phyloP scores from a whole-genome alignment of 2,888 invertebrate species.

The Hymenopus coronatus region DNA sequence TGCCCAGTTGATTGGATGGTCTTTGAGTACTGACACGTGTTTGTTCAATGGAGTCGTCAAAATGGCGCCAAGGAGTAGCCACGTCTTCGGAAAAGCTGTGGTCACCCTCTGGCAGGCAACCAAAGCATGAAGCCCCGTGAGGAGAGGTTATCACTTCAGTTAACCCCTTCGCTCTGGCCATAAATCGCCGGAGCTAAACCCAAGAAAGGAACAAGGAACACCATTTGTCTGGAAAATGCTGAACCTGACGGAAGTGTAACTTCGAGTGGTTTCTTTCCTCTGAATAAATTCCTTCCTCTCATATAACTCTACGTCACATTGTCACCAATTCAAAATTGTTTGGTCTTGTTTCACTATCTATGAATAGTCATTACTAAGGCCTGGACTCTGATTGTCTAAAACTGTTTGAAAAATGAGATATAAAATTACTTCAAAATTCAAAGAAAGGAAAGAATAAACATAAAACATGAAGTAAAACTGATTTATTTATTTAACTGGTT shows the following conservation, averaged over 20 bases:
- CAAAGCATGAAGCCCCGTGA: background rate
- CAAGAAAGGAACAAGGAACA: background rate
- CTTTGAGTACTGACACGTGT: background rate
- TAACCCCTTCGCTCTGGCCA: background rate
- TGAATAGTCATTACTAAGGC: no score
- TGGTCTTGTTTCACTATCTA: background rate
- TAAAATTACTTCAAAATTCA: no score
- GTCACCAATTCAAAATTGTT: no score
- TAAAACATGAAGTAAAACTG: no score
- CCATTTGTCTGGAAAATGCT: background rate
- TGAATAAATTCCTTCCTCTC: background rate
- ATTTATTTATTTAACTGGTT: no score
- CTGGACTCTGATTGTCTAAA: no score
- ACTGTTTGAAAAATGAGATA: no score
- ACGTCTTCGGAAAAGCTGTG: background rate
- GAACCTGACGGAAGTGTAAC: background rate
- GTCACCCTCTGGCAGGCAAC: background rate
- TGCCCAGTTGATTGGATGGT: no score
- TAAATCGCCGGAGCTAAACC: background rate
- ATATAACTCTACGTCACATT: background rate
- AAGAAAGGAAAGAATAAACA: no score
- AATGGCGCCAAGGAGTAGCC: background rate
- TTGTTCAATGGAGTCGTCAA: background rate
- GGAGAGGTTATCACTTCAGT: background rate
- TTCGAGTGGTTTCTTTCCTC: background rate